Evolutionary conservation across 2,888 invertebrate species (phyloP), one percentile per base, ranked within the genome.

Genomic region (Rhynchonema sp.): DNA sequence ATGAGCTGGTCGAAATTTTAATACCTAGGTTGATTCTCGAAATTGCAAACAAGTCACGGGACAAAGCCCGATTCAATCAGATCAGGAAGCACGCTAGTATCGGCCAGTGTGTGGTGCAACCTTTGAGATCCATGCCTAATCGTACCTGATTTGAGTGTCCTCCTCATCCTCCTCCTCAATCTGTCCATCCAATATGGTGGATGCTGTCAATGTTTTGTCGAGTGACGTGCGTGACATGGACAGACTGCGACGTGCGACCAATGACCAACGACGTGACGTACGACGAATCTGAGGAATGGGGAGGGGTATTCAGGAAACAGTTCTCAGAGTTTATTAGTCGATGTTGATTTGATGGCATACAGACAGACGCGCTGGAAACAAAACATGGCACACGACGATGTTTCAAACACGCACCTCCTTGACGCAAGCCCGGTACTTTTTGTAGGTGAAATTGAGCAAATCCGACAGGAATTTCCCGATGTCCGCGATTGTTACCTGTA

Each of bases 381-480:
- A n/a, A n/a, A n/a, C n/a, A n/a, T n/a, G n/a, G n/a, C n/a, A n/a
- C n/a, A n/a, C n/a, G n/a, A n/a, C n/a, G n/a, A n/a, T n/a, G n/a
- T n/a, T n/a, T n/a, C n/a, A n/a, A n/a, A n/a, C n/a, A 38, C 38
- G 38, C 17, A 38, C 38, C 9, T 6, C 6, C 17, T 17, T 6
- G 17, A 38, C 17, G 38, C 38, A 38, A 17, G 63, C 64, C 22
- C 68, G 64, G 57, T 70, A 71, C 0, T 64, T 67, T 52, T 65
- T 61, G 61, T 71, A 70, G 28, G 71, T 63, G 57, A 68, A 71
- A 49, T 65, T 67, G 20, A 72, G 63, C 52, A 72, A 69, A 23
- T 72, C 72, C 2, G 69, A 69, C 25, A 71, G 64, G 58, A 72
- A 71, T 63, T 71, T 70, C 61, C 70, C 70, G 57, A 70, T 70